Evolutionary conservation across 2,888 invertebrate genomes (phyloP).

Genomic region (Elmis aenea): DNA sequence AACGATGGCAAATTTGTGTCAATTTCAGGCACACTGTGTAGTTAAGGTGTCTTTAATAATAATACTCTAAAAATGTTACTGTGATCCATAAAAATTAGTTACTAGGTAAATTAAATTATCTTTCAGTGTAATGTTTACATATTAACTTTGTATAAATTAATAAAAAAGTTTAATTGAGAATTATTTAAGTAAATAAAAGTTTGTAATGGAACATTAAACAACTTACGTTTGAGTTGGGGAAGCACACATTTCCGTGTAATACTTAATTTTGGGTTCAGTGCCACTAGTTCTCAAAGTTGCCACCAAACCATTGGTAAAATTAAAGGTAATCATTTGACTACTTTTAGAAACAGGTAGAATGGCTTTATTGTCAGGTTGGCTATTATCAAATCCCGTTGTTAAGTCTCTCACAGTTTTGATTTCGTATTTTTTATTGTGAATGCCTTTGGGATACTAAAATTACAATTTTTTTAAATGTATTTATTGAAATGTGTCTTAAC

Average conservation of each 20-base stretch:
- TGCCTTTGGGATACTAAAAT: slow-evolving; percentile 66
- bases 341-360: slow-evolving; percentile 61
- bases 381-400: slow-evolving; percentile 79
- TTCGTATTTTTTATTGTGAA: slow-evolving; percentile 57
- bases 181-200: neutral
- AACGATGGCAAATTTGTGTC: no score
- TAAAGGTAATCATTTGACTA: slow-evolving; percentile 92
- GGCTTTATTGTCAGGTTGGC: slow-evolving; percentile 63
- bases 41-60: no score
- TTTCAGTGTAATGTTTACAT: neutral
- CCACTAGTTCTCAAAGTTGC: slow-evolving; percentile 93
- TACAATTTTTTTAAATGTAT: neutral
- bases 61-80: no score
- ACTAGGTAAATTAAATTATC: no score
- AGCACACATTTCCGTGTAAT: slow-evolving; percentile 88
- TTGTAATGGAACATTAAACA: slow-evolving; percentile 2
- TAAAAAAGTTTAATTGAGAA: neutral
- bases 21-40: no score
- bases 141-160: neutral
- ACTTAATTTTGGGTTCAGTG: slow-evolving; percentile 99
- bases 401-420: slow-evolving; percentile 78
- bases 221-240: slow-evolving; percentile 59
- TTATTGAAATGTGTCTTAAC: slow-evolving; percentile 24
- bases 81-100: no score
- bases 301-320: slow-evolving; percentile 78